Conservation (phyloP, 2,888 invertebrate genomes). For the Limnephilus marmoratus region DNA sequence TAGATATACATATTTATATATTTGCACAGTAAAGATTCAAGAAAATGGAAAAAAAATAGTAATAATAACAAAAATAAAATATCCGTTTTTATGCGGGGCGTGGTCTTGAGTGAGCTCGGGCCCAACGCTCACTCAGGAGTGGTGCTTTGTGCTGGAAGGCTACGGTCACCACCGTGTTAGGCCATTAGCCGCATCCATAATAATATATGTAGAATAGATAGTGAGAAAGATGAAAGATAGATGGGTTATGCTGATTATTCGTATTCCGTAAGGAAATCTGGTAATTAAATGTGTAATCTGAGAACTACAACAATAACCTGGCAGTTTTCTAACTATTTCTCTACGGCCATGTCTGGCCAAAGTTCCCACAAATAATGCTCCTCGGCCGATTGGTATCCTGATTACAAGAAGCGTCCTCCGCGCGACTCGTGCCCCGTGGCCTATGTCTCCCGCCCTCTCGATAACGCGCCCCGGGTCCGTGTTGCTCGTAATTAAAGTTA, state of each 20-base stretch:
- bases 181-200: too few relatives aligned
- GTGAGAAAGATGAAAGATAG: too few relatives aligned
- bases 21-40: too few relatives aligned
- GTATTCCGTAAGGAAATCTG: neutral
- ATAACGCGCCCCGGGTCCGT: slow-evolving; percentile 72
- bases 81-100: too few relatives aligned
- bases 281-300: neutral
- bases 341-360: slow-evolving; percentile 21
- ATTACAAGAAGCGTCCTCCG: slow-evolving; percentile 31
- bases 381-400: slow-evolving; percentile 19
- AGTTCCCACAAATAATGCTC: slow-evolving; percentile 27
- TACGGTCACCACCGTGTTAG: too few relatives aligned
- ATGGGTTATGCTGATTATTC: neutral
- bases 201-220: too few relatives aligned
- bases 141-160: too few relatives aligned
- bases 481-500: slow-evolving; percentile 53
- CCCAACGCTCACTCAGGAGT: too few relatives aligned
- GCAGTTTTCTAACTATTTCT: neutral
- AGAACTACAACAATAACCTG: neutral
- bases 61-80: too few relatives aligned
- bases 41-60: too few relatives aligned
- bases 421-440: slow-evolving; percentile 7
- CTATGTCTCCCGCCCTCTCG: slow-evolving; percentile 68
- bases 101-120: too few relatives aligned
- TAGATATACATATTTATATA: too few relatives aligned